Evolutionary conservation across 2,797 vertebrate genomes (phyloP), one percentile per base, ranked within the genome.

Genomic region (Bufotes viridis): DNA sequence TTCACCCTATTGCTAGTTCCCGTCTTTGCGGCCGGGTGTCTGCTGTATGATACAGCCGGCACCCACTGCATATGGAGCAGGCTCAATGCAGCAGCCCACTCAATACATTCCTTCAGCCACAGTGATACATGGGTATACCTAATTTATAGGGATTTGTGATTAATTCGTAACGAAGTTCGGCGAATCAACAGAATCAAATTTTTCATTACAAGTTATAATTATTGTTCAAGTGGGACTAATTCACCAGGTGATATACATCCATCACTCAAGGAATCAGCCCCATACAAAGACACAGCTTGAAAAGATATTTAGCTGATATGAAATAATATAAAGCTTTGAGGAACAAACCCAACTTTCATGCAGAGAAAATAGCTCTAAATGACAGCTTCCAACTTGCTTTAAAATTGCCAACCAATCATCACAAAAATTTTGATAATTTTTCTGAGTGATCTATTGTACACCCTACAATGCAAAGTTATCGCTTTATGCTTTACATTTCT

Each of bases 361-460:
- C 63, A 17, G 81, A 17, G 79, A 53, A 24, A 69, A 67, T 69
- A 13, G 42, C n/a, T 53, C 51, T 53, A 24, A 67, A 82, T 67
- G 6, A 26, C 15, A 15, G 13, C 4, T 82, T 82, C 42, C 13
- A 65, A 82, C 24, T 42, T 72, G 13, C 20, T 79, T 81, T 12
- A 4, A 81, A 63, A 81, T 81, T 81, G 79, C 18, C 78, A 60
- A 60, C 55, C 26, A 80, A 78, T 10, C n/a, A 13, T 20, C 79
- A n/a, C 29, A 81, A 49, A 34, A 63, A 24, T 61, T 63, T 29
- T 49, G 29, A 81, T 81, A 63, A 81, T 61, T 10, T 18, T 63
- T 18, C 13, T 20, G 18, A 49, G 22, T 2, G 11, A 63, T 20
- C 29, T 49, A 29, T 34, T 22, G 79, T 1, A 22, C 79, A 49